Percentiles rank a stretch among this genome's conserved stretches.
Evolutionary conservation across 2,113 vertebrate genomes (phyloP).

Genomic region (Halcyon senegalensis): DNA sequence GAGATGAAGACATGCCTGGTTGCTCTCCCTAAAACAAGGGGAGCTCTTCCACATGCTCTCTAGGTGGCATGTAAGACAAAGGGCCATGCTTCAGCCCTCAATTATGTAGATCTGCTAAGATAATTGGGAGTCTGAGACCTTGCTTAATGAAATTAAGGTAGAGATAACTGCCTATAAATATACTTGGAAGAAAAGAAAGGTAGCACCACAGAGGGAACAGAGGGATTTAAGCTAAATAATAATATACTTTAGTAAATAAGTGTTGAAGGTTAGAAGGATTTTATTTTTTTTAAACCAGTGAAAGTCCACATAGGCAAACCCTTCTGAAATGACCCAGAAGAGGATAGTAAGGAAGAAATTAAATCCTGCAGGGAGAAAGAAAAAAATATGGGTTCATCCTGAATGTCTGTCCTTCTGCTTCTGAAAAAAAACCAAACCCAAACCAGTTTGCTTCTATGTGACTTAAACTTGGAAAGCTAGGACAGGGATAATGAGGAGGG

Average conservation of each 20-base stretch:
- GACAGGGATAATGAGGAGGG: neutral
- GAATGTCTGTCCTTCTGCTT: neutral
- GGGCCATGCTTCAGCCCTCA: neutral
- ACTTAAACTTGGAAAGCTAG: neutral
- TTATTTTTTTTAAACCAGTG: neutral
- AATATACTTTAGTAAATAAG: neutral
- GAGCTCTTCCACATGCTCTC: neutral
- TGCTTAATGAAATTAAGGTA: constrained; percentile 23
- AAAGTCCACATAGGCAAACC: neutral
- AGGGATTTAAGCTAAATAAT: neutral
- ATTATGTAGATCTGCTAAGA: neutral
- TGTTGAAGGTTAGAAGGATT: neutral
- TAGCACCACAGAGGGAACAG: neutral
- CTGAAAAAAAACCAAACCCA: neutral
- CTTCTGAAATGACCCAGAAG: neutral
- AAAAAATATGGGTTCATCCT: neutral
- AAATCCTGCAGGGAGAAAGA: neutral
- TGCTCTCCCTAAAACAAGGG: neutral
- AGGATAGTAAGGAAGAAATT: neutral
- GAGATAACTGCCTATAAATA: neutral
- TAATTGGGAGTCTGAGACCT: neutral
- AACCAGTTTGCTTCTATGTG: neutral
- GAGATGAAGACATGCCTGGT: neutral
- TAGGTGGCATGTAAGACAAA: neutral
- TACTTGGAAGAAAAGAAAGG: neutral